Evolutionary conservation across 2,888 invertebrate species (phyloP), one percentile per base, ranked within the genome.

Genomic region (Apoda limacodes): DNA sequence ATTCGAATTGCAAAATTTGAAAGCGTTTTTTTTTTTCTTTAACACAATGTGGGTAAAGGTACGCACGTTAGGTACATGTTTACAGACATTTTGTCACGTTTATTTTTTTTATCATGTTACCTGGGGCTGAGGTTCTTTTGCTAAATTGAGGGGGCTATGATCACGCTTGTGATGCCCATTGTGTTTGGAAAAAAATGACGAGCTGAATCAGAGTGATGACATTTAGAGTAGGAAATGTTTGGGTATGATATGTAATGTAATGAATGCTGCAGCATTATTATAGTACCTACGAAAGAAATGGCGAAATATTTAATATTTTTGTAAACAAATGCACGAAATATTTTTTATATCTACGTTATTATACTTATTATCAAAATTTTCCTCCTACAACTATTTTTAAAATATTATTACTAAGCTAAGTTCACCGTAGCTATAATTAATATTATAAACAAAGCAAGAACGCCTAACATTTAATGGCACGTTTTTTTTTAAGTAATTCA

Each of bases 61-160:
- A 17, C 54, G 48, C 48, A 39, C 50, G 57, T 65, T n/a, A 75
- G 78, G 76, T 76, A 80, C 70, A 66, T 80, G 78, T 78, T 78
- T 78, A 71, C 74, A 60, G 69, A 70, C 76, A 76, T 78, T 78
- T 74, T 76, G 76, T 80, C 78, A 80, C 78, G 78, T 78, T 61
- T 63, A 49, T 59, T 63, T 71, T 69, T 70, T 72, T 51, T 51
- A 30, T 40, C 35, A 38, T 47, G 58, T 68, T 75, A 75, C 74
- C 76, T 75, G 76, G 60, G 66, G 43, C 76, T 75, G 75, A 60
- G 66, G 44, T 59, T 44, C 55, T 50, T 55, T 65, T 61, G 63
- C 59, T 50, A 69, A 67, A 66, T 67, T 58, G 65, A 68, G 59
- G 71, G 47, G 66, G 59, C 60, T 54, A 61, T 53, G 60, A 60